Evolutionary conservation across 2,113 vertebrate genomes (phyloP).

Genomic region (Charina bottae): DNA sequence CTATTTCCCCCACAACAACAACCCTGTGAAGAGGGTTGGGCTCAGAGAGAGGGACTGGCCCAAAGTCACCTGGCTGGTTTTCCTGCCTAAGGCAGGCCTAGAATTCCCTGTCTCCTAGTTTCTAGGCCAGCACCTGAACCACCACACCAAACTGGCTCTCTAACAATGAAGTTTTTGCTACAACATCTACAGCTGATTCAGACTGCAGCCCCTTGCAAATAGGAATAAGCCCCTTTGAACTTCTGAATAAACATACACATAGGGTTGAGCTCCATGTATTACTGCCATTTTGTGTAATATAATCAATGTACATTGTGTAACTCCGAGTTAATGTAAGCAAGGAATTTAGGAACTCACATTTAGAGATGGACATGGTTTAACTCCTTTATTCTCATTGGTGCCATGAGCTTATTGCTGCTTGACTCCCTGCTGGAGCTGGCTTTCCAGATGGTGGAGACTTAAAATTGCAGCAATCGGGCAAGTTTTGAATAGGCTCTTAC

Average conservation of each 20-base stretch:
- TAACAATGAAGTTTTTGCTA: not conserved
- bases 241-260: not conserved
- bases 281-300: not conserved
- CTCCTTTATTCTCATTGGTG: not conserved
- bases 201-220: not conserved
- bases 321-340: not conserved
- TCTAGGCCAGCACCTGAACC: not conserved
- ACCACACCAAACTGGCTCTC: not conserved
- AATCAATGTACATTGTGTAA: not conserved
- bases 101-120: not conserved
- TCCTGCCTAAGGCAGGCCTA: not conserved
- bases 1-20: not conserved
- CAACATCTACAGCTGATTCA: not conserved
- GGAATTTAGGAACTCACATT: not conserved
- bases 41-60: not conserved
- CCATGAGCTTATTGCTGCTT: not conserved
- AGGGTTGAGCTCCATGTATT: not conserved
- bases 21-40: not conserved
- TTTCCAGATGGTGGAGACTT: not conserved
- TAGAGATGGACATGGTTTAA: not conserved
- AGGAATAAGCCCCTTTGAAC: not conserved
- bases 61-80: not conserved
- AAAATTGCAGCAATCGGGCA: not conserved
- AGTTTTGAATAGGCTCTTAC: slow-evolving; percentile 20
- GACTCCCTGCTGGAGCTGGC: not conserved